Conservation (phyloP, 2,888 invertebrate genomes). For the Drosophila anceps region DNA sequence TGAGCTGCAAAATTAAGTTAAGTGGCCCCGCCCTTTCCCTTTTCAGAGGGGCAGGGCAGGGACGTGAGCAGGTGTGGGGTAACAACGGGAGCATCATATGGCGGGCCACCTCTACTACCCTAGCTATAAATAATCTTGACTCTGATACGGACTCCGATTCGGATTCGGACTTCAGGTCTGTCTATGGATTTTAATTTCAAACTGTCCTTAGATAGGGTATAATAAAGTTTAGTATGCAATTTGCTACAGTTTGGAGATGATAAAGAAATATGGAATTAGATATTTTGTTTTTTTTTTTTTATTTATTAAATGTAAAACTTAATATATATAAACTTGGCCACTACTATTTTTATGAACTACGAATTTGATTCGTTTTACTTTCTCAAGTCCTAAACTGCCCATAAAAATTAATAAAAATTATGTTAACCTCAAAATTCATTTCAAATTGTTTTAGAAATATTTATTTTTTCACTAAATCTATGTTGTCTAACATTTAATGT, state of each 20-base stretch:
- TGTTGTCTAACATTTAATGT: no score
- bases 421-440: no score
- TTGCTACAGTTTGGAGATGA: no score
- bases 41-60: neutral
- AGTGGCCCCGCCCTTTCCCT: slow-evolving; percentile 49
- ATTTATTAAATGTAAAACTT: no score
- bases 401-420: no score
- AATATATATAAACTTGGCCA: no score
- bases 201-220: slow-evolving; percentile 33
- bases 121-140: slow-evolving; percentile 12
- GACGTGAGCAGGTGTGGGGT: neutral
- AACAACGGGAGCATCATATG: slow-evolving; percentile 34
- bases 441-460: no score
- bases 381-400: no score
- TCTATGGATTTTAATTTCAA: slow-evolving; percentile 57
- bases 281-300: neutral
- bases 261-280: neutral
- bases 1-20: slow-evolving; percentile 83
- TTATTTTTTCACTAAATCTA: no score
- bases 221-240: slow-evolving; percentile 37
- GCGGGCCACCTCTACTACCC: slow-evolving; percentile 12
- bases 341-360: no score
- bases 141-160: slow-evolving; percentile 12
- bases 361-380: no score
- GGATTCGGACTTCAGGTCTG: slow-evolving; percentile 8